Base-by-base conservation (phyloP, 2,113 vertebrate genomes). In the Lipotes vexillifer region DNA sequence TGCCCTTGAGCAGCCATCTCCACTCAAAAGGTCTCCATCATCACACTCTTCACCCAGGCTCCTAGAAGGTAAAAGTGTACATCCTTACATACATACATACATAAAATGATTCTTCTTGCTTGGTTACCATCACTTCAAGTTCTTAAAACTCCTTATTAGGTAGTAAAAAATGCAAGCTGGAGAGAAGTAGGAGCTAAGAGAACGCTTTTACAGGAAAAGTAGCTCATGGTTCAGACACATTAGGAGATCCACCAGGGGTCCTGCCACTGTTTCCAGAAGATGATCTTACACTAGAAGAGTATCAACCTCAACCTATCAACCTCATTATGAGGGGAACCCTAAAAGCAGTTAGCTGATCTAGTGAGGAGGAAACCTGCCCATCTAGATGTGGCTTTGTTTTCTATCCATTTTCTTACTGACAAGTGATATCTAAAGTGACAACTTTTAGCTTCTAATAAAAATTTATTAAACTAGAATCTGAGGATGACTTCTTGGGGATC, bases 1-100 rank as follows among this genome's bases (percentile, higher is more conserved):
- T 11, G 98, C 99, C 97, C 99, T 99, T n/a, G 99, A 99, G 96
- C 99, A 99, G 80, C 99, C 99, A 15, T 99, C 99, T 66, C 99
- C 99, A 36, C 99, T 99, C 98, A 99, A 49, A 87, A 99, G 98
- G 96, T 99, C 99, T 33, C 98, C 98, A 88, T 99, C 99, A 84
- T 99, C 99, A 33, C 99, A 99, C 93, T 99, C 99, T 87, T 99
- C 99, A 44, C 97, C 98, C 59, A 98, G 91, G 69, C 63, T 98
- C 98, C 99, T 99, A 78, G 81, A 36, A 94, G 57, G 68, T 52
- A 65, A 78, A 96, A 77, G 44, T 23, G 81, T 1, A 46, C 14
- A 65, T 18, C 25, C 6, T 82, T 14, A 66, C 23, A 46, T 21
- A 52, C 46, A 87, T 9, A 65, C 31, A 44, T 0, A 17, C 17